phyloP scores from a whole-genome alignment of 2,113 vertebrate genomes.

The Microtus montanus region DNA sequence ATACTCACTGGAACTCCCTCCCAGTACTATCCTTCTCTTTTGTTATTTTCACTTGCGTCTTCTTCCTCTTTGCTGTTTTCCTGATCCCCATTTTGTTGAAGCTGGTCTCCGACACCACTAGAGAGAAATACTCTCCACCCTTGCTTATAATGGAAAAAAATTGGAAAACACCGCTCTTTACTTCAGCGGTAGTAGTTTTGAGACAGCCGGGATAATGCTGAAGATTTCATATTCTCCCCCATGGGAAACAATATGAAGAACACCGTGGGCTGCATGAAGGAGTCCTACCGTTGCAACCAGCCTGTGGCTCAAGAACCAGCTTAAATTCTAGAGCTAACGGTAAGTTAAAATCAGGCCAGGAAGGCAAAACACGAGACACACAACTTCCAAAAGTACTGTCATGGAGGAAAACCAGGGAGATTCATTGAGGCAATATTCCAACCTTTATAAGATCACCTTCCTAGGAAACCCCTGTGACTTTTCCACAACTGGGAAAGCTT shows the following conservation, averaged over 20 bases:
- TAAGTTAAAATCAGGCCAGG: neutral
- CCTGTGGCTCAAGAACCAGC: neutral
- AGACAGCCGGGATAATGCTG: neutral
- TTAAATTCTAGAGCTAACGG: neutral
- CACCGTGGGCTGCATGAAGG: neutral
- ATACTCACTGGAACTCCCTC: too few relatives aligned
- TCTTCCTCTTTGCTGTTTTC: too few relatives aligned
- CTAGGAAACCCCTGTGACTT: neutral
- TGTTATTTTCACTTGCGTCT: too few relatives aligned
- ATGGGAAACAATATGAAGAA: neutral
- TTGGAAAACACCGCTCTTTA: neutral
- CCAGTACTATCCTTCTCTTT: too few relatives aligned
- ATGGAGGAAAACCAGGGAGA: neutral
- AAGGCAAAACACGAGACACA: neutral
- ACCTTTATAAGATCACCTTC: neutral
- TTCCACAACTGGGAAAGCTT: neutral
- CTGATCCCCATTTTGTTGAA: too few relatives aligned
- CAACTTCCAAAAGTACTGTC: neutral
- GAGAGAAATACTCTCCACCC: neutral
- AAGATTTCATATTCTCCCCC: conserved; percentile 5
- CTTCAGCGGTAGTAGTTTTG: neutral
- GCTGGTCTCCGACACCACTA: neutral
- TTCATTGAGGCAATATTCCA: neutral
- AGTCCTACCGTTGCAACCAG: neutral
- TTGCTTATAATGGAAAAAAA: conserved; percentile 11